These are phyloP conservation scores for Sarcophaga variegata DNA, from an alignment of 2,888 invertebrate genomes.

Conservation along the genomic window DNA sequence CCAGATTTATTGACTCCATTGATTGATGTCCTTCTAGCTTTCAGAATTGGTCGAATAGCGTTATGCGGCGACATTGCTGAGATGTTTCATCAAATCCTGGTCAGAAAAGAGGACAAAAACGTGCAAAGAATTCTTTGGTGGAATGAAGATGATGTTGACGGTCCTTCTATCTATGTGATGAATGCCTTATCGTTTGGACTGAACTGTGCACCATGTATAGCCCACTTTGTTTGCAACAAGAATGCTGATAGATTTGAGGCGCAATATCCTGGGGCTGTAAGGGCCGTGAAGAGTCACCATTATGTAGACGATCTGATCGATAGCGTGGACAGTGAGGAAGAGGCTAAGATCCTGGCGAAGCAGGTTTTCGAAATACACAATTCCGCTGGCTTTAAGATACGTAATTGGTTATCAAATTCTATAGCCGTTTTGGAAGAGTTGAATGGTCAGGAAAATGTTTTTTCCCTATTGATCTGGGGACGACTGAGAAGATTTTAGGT, in stretches of 20 bases:
- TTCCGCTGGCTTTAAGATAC: slow-evolving; percentile 20
- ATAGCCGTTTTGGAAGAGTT: slow-evolving; percentile 1
- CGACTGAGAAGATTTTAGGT: slow-evolving; percentile 42
- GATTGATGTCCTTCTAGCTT: slow-evolving; percentile 8
- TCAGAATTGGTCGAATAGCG: slow-evolving; percentile 29
- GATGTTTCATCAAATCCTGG: slow-evolving; percentile 62
- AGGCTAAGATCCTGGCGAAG: background rate
- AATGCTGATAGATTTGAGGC: slow-evolving; percentile 20
- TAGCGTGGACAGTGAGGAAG: slow-evolving; percentile 22
- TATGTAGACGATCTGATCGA: slow-evolving; percentile 45
- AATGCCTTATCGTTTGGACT: slow-evolving; percentile 56
- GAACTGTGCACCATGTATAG: slow-evolving; percentile 62
- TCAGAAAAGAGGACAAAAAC: slow-evolving; percentile 33
- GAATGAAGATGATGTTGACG: slow-evolving; percentile 29
- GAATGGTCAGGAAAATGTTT: background rate
- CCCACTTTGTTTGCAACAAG: slow-evolving; percentile 50
- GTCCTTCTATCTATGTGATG: slow-evolving; percentile 59
- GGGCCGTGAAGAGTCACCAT: slow-evolving; percentile 15
- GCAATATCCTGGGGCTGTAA: slow-evolving; percentile 4
- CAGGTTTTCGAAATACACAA: slow-evolving; percentile 25
- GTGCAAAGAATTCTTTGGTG: slow-evolving; percentile 62
- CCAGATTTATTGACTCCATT: slow-evolving; percentile 35
- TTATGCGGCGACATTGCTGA: slow-evolving; percentile 56
- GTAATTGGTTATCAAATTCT: slow-evolving; percentile 46
- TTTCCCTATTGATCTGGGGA: background rate